Evolutionary conservation across 2,888 invertebrate genomes (phyloP).

Genomic region (Limnephilus marmoratus): DNA sequence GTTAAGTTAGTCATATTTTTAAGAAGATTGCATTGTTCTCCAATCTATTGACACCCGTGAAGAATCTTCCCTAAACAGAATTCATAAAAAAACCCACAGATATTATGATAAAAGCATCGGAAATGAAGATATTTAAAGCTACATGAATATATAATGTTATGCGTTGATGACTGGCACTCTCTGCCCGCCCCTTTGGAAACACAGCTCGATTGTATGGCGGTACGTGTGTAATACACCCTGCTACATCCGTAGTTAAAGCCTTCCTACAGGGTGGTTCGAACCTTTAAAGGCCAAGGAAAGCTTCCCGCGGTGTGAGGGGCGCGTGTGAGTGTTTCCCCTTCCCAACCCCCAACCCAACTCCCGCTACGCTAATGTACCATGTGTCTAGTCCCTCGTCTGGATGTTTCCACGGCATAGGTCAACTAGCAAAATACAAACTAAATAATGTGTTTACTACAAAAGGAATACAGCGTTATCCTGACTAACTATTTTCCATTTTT

Average conservation of each 20-base stretch:
- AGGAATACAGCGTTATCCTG: no score
- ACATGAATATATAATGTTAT: background rate
- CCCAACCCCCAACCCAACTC: background rate
- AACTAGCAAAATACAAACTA: background rate
- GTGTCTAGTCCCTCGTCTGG: background rate
- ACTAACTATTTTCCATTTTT: no score
- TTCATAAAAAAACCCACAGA: background rate
- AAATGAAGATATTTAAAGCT: background rate
- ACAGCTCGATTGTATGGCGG: background rate
- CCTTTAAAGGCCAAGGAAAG: conserved; percentile 36
- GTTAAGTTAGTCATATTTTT: no score
- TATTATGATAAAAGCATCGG: background rate
- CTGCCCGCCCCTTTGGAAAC: background rate
- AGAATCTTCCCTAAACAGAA: background rate
- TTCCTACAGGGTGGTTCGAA: conserved; percentile 14
- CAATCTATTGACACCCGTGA: background rate
- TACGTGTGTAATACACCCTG: background rate
- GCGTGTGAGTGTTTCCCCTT: background rate
- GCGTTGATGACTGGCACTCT: background rate
- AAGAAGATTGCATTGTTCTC: no score
- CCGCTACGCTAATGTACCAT: background rate
- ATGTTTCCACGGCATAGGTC: background rate
- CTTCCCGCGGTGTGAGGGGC: background rate
- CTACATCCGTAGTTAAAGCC: conserved; percentile 2
- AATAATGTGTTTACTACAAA: background rate